phyloP scores from a whole-genome alignment of 2,113 vertebrate species.

The Corythaeola cristata region DNA sequence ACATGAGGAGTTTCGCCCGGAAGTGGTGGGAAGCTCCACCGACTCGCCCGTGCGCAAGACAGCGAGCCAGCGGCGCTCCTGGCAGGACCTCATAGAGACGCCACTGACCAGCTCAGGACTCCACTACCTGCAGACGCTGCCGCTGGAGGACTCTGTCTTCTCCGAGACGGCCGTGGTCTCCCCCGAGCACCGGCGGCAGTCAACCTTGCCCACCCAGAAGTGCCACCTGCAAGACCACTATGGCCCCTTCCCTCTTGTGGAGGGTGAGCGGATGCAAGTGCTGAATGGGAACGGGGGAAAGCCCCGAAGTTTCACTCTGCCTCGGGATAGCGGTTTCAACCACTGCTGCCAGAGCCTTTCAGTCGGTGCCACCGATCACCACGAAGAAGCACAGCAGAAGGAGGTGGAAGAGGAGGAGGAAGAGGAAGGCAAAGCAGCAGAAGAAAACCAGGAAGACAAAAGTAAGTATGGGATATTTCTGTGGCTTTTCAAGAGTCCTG shows the following conservation, averaged over 20 bases:
- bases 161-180: constrained; percentile 84
- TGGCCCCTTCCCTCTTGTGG: constrained; percentile 87
- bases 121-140: constrained; percentile 95
- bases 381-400: constrained; percentile 80
- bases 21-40: constrained; percentile 82
- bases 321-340: constrained; percentile 91
- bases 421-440: constrained; percentile 74
- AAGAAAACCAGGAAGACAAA: constrained; percentile 79
- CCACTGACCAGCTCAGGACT: constrained; percentile 94
- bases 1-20: constrained; percentile 93
- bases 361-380: constrained; percentile 78
- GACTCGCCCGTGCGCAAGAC: constrained; percentile 92
- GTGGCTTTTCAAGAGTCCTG: constrained; percentile 56
- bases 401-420: constrained; percentile 77
- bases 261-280: constrained; percentile 79
- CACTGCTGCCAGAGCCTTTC: constrained; percentile 87
- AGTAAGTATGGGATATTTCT: constrained; percentile 76
- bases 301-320: constrained; percentile 95
- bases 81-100: constrained; percentile 98
- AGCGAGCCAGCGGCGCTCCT: constrained; percentile 92
- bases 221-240: constrained; percentile 93
- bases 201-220: constrained; percentile 93
- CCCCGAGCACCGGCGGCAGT: constrained; percentile 89
- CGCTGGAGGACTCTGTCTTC: constrained; percentile 94
- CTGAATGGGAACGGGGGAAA: constrained; percentile 84